Percentiles rank a stretch among this genome's conserved stretches.
Conservation (phyloP, 2,797 vertebrate genomes). For the Sardinella longiceps region DNA sequence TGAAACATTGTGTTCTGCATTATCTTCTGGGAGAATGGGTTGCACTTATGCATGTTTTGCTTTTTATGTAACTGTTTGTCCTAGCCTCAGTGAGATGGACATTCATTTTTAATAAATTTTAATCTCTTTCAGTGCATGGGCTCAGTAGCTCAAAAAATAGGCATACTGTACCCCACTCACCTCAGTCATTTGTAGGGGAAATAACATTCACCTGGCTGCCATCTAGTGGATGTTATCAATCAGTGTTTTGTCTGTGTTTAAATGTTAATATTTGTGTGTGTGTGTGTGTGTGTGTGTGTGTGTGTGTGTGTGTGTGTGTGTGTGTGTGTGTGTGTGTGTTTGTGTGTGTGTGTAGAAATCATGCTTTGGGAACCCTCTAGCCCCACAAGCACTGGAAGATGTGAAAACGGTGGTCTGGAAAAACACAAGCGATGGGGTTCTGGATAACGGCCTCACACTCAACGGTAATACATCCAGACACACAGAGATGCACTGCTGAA, state of each 20-base stretch:
- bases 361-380: conserved; percentile 94
- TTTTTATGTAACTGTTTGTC: too few species aligned
- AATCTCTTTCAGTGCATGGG: background rate
- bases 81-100: too few species aligned
- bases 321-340: background rate
- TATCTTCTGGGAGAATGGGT: too few species aligned
- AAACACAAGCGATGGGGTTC: conserved; percentile 89
- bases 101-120: too few species aligned
- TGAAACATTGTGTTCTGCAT: too few species aligned
- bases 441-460: conserved; percentile 87
- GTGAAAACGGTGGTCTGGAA: conserved; percentile 97
- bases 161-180: background rate
- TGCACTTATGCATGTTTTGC: too few species aligned
- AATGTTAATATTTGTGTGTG: background rate
- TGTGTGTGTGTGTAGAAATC: conserved; percentile 78
- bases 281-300: too few species aligned
- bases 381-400: conserved; percentile 93
- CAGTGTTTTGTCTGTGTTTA: background rate
- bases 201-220: background rate
- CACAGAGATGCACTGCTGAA: too few species aligned
- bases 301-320: background rate
- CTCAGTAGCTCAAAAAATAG: background rate
- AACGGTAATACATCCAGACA: conserved; percentile 78
- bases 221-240: background rate
- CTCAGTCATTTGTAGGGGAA: background rate